Conservation (phyloP, 2,113 vertebrate genomes). For the Embiotoca jacksoni region DNA sequence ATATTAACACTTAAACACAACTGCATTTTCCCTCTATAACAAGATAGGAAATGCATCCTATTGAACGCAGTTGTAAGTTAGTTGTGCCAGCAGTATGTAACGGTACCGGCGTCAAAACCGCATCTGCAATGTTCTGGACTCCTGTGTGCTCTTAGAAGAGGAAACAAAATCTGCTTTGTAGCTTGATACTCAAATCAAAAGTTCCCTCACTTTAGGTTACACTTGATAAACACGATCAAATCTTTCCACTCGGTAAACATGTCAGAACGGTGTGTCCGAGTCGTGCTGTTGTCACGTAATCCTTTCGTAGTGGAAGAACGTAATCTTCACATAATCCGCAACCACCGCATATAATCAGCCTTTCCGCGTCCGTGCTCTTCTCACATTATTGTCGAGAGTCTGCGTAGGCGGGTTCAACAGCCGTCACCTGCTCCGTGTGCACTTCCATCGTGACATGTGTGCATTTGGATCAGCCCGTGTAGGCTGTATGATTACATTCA, state of each 20-base stretch:
- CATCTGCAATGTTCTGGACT: too few relatives aligned
- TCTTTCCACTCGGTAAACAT: not conserved
- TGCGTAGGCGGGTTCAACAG: not conserved
- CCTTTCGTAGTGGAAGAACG: slow-evolving; percentile 20
- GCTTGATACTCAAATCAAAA: too few relatives aligned
- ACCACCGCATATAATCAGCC: slow-evolving; percentile 22
- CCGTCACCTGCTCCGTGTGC: not conserved
- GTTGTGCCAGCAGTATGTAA: too few relatives aligned
- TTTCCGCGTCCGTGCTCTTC: slow-evolving; percentile 2
- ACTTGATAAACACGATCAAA: not conserved
- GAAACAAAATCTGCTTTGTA: too few relatives aligned
- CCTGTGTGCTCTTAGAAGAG: too few relatives aligned
- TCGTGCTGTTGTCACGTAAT: not conserved
- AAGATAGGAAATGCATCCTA: not conserved
- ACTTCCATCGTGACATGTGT: slow-evolving; percentile 21
- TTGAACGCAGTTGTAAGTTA: too few relatives aligned
- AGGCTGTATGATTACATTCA: slow-evolving; percentile 7
- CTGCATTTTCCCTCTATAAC: not conserved
- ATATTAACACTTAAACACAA: not conserved
- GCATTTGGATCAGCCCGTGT: not conserved
- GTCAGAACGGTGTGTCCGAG: slow-evolving; percentile 25
- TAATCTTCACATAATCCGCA: slow-evolving; percentile 35
- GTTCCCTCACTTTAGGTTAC: too few relatives aligned
- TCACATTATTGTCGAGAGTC: not conserved
- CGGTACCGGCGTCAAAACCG: too few relatives aligned